Conservation (phyloP, 2,888 invertebrate species). For the Apodemia duryi region DNA sequence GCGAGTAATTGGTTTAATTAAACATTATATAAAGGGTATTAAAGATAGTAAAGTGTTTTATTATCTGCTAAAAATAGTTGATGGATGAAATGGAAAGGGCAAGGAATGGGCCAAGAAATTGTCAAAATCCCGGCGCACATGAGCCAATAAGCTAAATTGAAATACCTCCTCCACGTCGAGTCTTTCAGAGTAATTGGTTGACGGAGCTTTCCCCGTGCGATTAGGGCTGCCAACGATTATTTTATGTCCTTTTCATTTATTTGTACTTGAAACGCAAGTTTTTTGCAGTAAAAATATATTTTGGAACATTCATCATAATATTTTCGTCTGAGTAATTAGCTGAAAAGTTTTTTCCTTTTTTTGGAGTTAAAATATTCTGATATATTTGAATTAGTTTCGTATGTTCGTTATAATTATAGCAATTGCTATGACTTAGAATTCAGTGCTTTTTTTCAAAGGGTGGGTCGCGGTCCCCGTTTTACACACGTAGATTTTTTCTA, state of each 20-base stretch:
- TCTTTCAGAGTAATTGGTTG: conserved; percentile 74
- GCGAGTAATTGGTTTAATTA: no score
- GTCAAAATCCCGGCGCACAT: conserved; percentile 69
- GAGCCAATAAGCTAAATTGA: conserved; percentile 75
- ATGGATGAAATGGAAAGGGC: conserved; percentile 64
- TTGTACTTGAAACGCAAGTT: not conserved
- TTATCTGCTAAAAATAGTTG: conserved; percentile 46
- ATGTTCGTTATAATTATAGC: no score
- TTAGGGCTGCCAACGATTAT: conserved; percentile 41
- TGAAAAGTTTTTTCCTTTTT: not conserved
- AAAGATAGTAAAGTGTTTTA: conserved; percentile 3
- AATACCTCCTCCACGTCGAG: conserved; percentile 63
- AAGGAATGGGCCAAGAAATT: conserved; percentile 60
- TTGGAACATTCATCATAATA: conserved; percentile 1
- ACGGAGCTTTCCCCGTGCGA: conserved; percentile 49
- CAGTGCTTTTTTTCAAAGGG: no score
- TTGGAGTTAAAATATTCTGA: not conserved
- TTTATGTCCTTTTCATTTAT: conserved; percentile 18
- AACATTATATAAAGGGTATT: no score
- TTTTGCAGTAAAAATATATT: conserved; percentile 9
- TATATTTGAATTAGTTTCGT: not conserved
- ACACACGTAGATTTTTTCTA: no score
- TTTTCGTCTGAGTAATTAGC: conserved; percentile 6
- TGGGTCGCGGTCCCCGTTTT: no score
- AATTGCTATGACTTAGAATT: no score